Evolutionary conservation across 2,797 vertebrate genomes (phyloP).

Genomic region (Acanthopagrus latus): DNA sequence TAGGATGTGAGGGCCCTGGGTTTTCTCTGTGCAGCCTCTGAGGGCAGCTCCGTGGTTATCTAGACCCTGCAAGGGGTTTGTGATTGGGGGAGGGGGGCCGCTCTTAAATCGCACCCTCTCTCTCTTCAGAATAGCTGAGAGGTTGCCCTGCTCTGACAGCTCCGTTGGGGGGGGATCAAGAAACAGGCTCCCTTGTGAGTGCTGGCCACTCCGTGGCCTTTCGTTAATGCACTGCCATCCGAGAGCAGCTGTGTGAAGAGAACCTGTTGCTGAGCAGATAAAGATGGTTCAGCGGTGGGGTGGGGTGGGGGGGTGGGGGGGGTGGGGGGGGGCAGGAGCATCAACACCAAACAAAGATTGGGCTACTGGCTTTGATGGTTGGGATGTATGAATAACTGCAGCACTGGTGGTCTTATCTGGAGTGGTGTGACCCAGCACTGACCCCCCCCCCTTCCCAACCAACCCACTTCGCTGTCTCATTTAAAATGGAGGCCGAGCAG

Average conservation of each 20-base stretch:
- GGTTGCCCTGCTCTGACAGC: constrained; percentile 56
- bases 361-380: constrained; percentile 55
- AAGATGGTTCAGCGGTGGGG: constrained; percentile 52
- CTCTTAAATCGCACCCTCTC: constrained; percentile 60
- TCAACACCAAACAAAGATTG: constrained; percentile 66
- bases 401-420: constrained; percentile 64
- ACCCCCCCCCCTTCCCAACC: not conserved
- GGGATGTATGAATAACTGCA: constrained; percentile 36
- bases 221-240: constrained; percentile 68
- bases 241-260: constrained; percentile 77
- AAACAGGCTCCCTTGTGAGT: constrained; percentile 55
- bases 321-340: constrained; percentile 30
- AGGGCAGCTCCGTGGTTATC: constrained; percentile 21
- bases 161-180: constrained; percentile 43
- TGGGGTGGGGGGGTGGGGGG: too few relatives aligned
- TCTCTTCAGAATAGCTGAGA: constrained; percentile 57
- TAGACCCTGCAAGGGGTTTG: constrained; percentile 12
- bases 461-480: constrained; percentile 24
- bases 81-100: not conserved
- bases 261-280: constrained; percentile 85
- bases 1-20: constrained; percentile 31
- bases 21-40: constrained; percentile 31
- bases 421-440: constrained; percentile 42
- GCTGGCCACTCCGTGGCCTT: constrained; percentile 58
- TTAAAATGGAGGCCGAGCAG: constrained; percentile 43